These are phyloP conservation scores for Pomatorhinus ruficollis DNA, from an alignment of 2,113 vertebrate genomes.

Conservation along the genomic window DNA sequence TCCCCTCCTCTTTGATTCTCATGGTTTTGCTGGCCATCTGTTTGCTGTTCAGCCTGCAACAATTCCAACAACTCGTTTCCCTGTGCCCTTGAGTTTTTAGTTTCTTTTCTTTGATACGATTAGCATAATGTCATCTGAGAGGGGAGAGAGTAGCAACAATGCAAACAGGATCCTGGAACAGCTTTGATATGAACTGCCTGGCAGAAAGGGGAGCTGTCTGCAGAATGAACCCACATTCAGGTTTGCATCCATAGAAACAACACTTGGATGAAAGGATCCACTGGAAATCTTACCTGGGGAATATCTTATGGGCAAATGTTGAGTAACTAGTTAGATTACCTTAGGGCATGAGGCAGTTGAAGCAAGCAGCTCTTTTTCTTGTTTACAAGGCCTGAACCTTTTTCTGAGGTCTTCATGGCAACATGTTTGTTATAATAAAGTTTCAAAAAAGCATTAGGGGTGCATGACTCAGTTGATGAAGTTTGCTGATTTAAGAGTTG, in stretches of 20 bases:
- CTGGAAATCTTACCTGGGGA: not conserved
- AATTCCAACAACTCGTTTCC: not conserved
- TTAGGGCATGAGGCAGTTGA: not conserved
- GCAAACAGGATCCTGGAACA: not conserved
- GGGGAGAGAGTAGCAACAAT: not conserved
- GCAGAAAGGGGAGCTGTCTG: not conserved
- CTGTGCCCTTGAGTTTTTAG: not conserved
- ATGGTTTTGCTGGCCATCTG: not conserved
- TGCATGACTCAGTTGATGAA: not conserved
- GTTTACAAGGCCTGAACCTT: not conserved
- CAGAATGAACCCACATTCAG: not conserved
- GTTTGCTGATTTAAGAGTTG: not conserved
- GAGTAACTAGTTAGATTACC: not conserved
- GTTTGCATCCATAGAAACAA: not conserved
- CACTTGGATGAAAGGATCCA: not conserved
- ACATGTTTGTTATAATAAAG: not conserved
- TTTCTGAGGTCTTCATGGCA: not conserved
- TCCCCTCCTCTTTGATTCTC: not conserved
- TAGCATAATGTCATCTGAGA: not conserved
- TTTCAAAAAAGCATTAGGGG: not conserved
- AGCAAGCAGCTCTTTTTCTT: not conserved
- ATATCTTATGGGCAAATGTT: not conserved
- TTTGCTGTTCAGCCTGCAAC: not conserved
- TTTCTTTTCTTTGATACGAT: not conserved
- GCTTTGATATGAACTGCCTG: not conserved